Base-by-base conservation (phyloP, 2,888 invertebrate species). In the Chelonus formosanus region DNA sequence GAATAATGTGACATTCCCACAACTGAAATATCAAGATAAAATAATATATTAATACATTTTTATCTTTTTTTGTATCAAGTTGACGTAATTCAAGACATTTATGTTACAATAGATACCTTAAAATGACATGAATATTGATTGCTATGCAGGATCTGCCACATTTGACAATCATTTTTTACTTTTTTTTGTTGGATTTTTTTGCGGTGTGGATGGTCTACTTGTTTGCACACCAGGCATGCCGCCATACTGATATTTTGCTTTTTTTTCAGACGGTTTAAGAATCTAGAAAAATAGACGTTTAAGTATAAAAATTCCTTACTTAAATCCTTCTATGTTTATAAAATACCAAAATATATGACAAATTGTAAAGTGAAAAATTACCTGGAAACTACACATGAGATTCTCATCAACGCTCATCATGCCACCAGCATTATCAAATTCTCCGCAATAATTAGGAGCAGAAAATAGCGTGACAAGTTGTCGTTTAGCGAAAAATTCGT, bases 391-490 rank as follows among this genome's bases (percentile, higher is more conserved):
- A 88, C 98, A 98, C 97, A 98, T 98, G 61, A 98, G 89, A 69
- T 97, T 95, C 84, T 98, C 98, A 85, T 98, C 98, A 43, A 99
- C 98, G 70, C 95, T 96, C 98, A 98, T 98, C 98, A 98, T 98
- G 70, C 97, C 98, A 64, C 98, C 98, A 60, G 98, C 98, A 84
- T 98, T 98, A 85, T 98, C 97, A 81, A 98, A 97, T 85, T 97
- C 96, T n/a, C 97, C 96, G 84, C 96, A 97, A 84, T 96, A 96
- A 85, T 98, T 98, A 36, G 97, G 97, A 53, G 97, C 97, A n/a
- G 98, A 98, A 86, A 99, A 99, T 63, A 98, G 86, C 2, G 98
- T 99, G 63, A 99, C 98, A 80, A 99, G 88, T 84, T 98, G 98
- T 70, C 98, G 89, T 84, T 99, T 98, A 10, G 98, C 98, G 86